phyloP scores from a whole-genome alignment of 2,113 vertebrate species.

The Martes martes region DNA sequence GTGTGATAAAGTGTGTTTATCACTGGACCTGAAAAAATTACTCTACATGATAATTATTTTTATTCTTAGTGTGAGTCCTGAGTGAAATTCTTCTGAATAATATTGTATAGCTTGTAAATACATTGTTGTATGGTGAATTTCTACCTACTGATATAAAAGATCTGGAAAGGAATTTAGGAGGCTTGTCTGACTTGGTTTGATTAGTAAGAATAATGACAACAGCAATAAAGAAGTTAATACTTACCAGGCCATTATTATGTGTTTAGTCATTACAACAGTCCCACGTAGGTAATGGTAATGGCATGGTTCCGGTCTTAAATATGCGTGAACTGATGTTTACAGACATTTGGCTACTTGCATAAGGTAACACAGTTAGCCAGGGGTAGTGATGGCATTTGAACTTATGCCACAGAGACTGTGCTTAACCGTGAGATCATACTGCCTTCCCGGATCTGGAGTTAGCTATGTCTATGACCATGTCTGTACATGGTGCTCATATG shows the following conservation, averaged over 20 bases:
- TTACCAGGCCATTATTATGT: not conserved
- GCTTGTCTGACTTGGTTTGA: not conserved
- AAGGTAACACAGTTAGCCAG: not conserved
- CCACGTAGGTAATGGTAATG: not conserved
- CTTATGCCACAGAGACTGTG: not conserved
- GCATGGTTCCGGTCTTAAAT: slow-evolving; percentile 5
- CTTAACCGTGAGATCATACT: not conserved
- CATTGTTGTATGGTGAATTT: not conserved
- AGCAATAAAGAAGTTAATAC: not conserved
- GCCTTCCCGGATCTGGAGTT: not conserved
- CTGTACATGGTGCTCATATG: not conserved
- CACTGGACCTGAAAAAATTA: not conserved
- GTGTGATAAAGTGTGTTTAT: not conserved
- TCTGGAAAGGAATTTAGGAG: not conserved
- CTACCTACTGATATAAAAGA: not conserved
- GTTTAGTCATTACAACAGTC: not conserved
- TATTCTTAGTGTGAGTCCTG: not conserved
- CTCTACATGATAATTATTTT: not conserved
- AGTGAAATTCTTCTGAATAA: not conserved
- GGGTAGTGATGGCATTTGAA: not conserved
- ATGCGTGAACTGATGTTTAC: not conserved
- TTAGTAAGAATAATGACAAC: not conserved
- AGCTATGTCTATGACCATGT: not conserved
- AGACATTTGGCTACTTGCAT: not conserved
- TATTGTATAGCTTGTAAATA: not conserved